These are phyloP conservation scores for Quadroppia sp. DNA, from an alignment of 2,888 invertebrate species.

Conservation along the genomic window DNA sequence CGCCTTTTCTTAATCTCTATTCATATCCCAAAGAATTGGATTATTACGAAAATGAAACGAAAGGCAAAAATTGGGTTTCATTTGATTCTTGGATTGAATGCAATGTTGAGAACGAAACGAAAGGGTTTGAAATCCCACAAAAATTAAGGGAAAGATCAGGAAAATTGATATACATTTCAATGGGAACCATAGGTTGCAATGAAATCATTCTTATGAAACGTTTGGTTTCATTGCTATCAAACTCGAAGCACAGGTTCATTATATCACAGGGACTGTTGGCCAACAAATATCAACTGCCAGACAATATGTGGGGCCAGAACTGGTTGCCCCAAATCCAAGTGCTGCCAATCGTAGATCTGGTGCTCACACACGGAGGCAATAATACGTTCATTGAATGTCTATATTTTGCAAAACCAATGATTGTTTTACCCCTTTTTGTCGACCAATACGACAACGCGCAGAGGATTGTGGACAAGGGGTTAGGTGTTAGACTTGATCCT, in stretches of 20 bases:
- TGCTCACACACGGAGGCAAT: no score
- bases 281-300: neutral
- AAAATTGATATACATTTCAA: no score
- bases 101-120: neutral
- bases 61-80: neutral
- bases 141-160: slow-evolving; percentile 11
- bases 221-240: neutral
- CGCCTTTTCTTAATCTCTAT: slow-evolving; percentile 15
- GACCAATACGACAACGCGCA: no score
- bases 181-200: neutral
- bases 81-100: neutral
- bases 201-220: no score
- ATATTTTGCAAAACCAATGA: no score
- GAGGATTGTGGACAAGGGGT: no score
- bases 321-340: neutral
- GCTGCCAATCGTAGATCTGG: no score
- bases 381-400: no score
- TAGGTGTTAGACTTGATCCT: slow-evolving; percentile 16
- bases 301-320: slow-evolving; percentile 33
- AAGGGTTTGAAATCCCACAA: slow-evolving; percentile 1
- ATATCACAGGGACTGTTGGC: slow-evolving; percentile 8
- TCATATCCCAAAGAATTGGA: slow-evolving; percentile 10
- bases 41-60: neutral
- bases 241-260: slow-evolving; percentile 22
- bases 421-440: no score